Evolutionary conservation across 2,797 vertebrate species (phyloP), one percentile per base, ranked within the genome.

Genomic region (Sus cebifrons): DNA sequence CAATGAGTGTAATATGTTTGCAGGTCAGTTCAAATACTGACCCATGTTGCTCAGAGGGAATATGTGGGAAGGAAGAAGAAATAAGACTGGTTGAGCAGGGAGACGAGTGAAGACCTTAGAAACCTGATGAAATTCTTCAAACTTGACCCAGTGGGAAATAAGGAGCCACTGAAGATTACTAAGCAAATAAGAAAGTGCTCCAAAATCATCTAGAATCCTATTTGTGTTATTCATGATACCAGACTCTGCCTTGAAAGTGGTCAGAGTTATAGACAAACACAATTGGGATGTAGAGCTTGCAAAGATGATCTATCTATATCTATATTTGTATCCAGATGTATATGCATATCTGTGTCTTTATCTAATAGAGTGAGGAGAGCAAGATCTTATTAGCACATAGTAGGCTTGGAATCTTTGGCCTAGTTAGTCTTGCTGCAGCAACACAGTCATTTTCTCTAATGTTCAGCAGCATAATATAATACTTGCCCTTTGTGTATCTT

Each of bases 181-280:
- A 62, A 87, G 32, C 14, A 73, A 62, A 9, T 32, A 60, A 77
- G 16, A 94, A 70, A 83, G 7, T 49, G 54, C 18, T 40, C 60
- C 15, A 32, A 36, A 79, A 32, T 95, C 27, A 84, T 65, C 18
- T 68, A 75, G 23, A 60, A 2, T 9, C 4, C 14, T 82, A 10
- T 67, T 70, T 79, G 2, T 58, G 16, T 62, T 89, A 73, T 81
- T 92, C 36, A 78, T 58, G 15, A 60, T 90, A 52, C 14, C 40
- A 56, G 6, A 52, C 86, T 91, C 65, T 86, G 16, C 86, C 71
- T 94, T 88, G 65, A 77, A 94, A 82, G 84, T 64, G 58, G 58
- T 56, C 20, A 73, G 60, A 58, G 16, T 81, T 91, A 71, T 60
- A 0, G n/a, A 64, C 21, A 58, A 67, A 77, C 32, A 75, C 17